Base-by-base conservation (phyloP, 2,888 invertebrate species). In the Dermolepida albohirtum region DNA sequence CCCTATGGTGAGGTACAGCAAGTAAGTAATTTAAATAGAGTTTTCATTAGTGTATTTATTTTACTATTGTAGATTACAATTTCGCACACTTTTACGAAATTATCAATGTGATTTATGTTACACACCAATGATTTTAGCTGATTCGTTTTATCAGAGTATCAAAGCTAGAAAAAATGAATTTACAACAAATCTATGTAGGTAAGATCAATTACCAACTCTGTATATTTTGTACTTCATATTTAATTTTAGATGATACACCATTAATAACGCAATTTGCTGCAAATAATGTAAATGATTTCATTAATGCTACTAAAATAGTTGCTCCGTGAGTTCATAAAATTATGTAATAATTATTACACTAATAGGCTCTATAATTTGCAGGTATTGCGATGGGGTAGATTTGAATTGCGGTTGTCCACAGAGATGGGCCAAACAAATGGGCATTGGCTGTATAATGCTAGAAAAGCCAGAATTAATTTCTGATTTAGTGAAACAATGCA, bases 331-430 rank as follows among this genome's bases (percentile, higher is more conserved):
- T 85, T 66, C 8, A 57, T 43, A 44, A 10, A 41, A 11, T 27
- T 14, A n/a, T 41, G 16, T 40, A 14, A 10, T 47, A 12, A 40
- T 62, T 54, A 39, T 16, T 39, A 22, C 5, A 34, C 1, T 34
- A 27, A 11, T 6, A 47, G 47, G 7, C 10, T 22, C 2, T 2
- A 14, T 11, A 22, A 39, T 64, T 73, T 75, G 68, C 75, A 91
- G 91, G 11, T 93, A 91, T 85, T 90, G 92, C 64, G 92, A 94
- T 85, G 98, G 98, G 5, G 92, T 97, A 1, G 98, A 98, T 84
- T 85, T 98, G 40, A 98, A 98, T 81, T 98, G 98, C 85, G 98
- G 98, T 0, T 98, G 98, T 77, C 98, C 98, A 0, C 98, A 98
- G 83, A 86, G 90, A 73, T 98, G 97, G 97, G 97, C 97, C 0